Percentiles rank a stretch among this genome's conserved stretches.
phyloP scores from a whole-genome alignment of 1,140 invertebrate genomes.

The Calephelis virginiensis region DNA sequence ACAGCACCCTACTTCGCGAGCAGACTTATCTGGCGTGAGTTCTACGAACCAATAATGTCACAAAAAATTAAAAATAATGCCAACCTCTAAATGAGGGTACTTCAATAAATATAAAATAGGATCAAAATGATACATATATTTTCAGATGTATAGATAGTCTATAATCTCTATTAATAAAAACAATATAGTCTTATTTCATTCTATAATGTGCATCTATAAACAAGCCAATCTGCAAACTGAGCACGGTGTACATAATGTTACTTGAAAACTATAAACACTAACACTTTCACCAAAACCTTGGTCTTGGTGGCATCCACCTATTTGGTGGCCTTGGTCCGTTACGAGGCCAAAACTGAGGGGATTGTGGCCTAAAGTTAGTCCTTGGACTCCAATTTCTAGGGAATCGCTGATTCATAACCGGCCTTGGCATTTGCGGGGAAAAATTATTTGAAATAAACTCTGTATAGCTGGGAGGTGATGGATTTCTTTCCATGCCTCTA shows the following conservation, averaged over 20 bases:
- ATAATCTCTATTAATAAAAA: constrained; percentile 21
- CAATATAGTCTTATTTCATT: constrained; percentile 20
- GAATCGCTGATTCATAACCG: constrained; percentile 50
- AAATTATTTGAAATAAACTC: constrained; percentile 41
- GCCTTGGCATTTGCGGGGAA: constrained; percentile 37
- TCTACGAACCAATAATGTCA: too few relatives aligned
- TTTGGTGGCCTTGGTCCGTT: constrained; percentile 46
- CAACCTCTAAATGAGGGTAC: background rate
- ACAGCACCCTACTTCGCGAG: too few relatives aligned
- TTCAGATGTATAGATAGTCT: background rate
- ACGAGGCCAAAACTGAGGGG: constrained; percentile 51
- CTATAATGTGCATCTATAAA: constrained; percentile 21
- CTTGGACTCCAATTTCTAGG: constrained; percentile 61
- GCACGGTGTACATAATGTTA: constrained; percentile 23
- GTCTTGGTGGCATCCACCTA: constrained; percentile 55
- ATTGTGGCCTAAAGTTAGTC: constrained; percentile 43
- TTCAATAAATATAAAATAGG: background rate
- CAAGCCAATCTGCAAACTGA: constrained; percentile 2
- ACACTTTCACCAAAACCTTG: constrained; percentile 59
- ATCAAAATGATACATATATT: background rate
- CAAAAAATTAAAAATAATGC: background rate
- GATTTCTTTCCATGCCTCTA: constrained; percentile 33
- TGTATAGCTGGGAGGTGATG: constrained; percentile 37
- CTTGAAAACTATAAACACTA: constrained; percentile 7
- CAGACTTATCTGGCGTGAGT: too few relatives aligned